A percentile compares a stretch with the other conserved stretches of the same genome.
Evolutionary conservation across 1,140 invertebrate species (phyloP).

Genomic region (Chionoecetes opilio): DNA sequence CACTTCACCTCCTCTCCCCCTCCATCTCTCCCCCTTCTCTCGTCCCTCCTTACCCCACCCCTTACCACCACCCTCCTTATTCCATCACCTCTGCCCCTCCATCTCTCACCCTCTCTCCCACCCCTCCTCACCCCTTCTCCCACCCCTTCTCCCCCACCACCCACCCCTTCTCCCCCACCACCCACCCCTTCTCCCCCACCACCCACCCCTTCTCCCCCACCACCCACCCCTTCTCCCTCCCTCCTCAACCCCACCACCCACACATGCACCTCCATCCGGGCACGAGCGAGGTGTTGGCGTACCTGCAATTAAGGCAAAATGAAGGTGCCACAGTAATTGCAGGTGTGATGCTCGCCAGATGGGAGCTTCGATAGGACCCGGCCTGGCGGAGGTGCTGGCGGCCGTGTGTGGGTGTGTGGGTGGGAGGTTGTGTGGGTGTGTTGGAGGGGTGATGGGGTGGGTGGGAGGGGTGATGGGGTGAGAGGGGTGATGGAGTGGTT

Average conservation of each 20-base stretch:
- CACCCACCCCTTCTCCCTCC: not conserved
- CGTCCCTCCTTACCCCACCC: not conserved
- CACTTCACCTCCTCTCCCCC: not conserved
- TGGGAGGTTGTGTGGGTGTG: not conserved
- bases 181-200: not conserved
- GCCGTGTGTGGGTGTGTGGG: not conserved
- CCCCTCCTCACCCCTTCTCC: not conserved
- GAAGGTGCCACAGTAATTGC: not conserved
- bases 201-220: not conserved
- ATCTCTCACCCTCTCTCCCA: too few relatives aligned
- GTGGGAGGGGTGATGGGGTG: not conserved
- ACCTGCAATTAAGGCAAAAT: slow-evolving; percentile 9
- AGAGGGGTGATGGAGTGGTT: not conserved
- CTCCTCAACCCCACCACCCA: not conserved
- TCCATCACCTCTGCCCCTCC: not conserved
- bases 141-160: not conserved
- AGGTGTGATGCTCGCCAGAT: not conserved
- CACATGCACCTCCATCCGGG: not conserved
- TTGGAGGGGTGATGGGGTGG: not conserved
- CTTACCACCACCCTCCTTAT: not conserved
- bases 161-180: not conserved
- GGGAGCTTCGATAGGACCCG: not conserved
- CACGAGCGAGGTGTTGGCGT: not conserved
- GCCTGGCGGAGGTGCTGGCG: not conserved
- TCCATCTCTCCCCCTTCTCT: not conserved